These are phyloP conservation scores for Spinus pinus DNA, from an alignment of 2,797 vertebrate genomes.

Conservation along the genomic window DNA sequence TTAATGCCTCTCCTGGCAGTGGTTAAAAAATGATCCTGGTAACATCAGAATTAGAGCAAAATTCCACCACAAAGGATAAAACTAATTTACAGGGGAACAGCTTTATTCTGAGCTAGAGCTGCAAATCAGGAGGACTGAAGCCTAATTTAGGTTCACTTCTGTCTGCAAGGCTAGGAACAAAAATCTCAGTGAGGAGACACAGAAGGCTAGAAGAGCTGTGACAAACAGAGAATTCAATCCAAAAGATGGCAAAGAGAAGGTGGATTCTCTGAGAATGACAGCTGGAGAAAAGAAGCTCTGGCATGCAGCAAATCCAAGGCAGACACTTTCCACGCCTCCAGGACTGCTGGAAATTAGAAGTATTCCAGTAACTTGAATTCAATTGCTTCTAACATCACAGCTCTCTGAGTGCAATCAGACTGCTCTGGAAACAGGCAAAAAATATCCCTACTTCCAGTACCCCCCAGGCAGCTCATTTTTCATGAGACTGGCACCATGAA, in stretches of 20 bases:
- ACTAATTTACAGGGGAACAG: background rate
- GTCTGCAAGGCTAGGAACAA: background rate
- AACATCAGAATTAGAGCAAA: background rate
- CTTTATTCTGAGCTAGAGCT: background rate
- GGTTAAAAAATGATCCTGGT: background rate
- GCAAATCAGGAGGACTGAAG: background rate
- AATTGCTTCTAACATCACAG: background rate
- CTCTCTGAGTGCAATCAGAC: background rate
- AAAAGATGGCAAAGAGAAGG: background rate
- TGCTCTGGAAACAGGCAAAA: background rate
- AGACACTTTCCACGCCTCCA: background rate
- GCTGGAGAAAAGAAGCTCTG: slow-evolving; percentile 13
- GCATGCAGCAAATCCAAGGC: slow-evolving; percentile 18
- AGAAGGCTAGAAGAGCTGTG: background rate
- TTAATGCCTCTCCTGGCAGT: background rate
- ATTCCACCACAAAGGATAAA: background rate
- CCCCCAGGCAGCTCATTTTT: background rate
- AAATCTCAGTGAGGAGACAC: background rate
- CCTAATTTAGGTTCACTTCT: background rate
- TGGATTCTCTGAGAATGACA: slow-evolving; percentile 4
- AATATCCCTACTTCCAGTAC: background rate
- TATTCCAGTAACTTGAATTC: background rate
- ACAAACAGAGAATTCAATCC: background rate
- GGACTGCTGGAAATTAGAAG: slow-evolving; percentile 3
- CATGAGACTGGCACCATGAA: background rate